phyloP scores from a whole-genome alignment of 2,113 vertebrate genomes.

The Embiotoca jacksoni region DNA sequence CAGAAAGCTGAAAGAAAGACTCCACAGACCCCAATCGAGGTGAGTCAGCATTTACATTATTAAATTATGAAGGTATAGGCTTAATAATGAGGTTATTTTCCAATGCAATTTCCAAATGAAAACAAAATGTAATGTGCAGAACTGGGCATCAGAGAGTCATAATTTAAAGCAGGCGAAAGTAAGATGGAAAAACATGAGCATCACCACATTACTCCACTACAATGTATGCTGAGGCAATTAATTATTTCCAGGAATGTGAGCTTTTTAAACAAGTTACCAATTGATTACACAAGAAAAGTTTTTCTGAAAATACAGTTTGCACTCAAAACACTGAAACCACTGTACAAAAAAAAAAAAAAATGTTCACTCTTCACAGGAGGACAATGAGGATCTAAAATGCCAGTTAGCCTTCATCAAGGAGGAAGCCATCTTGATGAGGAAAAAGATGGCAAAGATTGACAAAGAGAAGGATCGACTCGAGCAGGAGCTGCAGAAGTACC shows the following conservation, averaged over 20 bases:
- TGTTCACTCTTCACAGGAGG: slow-evolving; percentile 85
- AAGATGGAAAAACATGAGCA: slow-evolving; percentile 4
- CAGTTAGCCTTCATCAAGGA: slow-evolving; percentile 98
- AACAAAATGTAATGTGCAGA: slow-evolving; percentile 8
- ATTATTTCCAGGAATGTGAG: neutral
- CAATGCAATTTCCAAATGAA: slow-evolving; percentile 26
- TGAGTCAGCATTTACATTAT: slow-evolving; percentile 69
- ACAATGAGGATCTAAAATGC: slow-evolving; percentile 96
- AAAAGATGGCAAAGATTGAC: slow-evolving; percentile 99
- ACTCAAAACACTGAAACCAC: neutral
- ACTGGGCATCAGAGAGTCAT: neutral
- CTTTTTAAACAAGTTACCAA: neutral
- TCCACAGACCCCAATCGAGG: slow-evolving; percentile 93
- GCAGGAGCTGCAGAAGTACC: slow-evolving; percentile 96
- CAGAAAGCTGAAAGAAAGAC: slow-evolving; percentile 92
- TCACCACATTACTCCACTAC: neutral
- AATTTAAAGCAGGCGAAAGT: neutral
- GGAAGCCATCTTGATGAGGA: slow-evolving; percentile 96
- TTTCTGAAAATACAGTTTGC: neutral
- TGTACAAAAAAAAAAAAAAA: neutral
- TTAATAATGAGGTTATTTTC: slow-evolving; percentile 18
- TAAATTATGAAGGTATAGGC: slow-evolving; percentile 5
- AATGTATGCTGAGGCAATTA: slow-evolving; percentile 4
- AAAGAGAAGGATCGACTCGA: slow-evolving; percentile 99
- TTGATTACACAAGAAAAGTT: neutral